phyloP scores from a whole-genome alignment of 2,888 invertebrate species.

The Prosopocoilus inquinatus region DNA sequence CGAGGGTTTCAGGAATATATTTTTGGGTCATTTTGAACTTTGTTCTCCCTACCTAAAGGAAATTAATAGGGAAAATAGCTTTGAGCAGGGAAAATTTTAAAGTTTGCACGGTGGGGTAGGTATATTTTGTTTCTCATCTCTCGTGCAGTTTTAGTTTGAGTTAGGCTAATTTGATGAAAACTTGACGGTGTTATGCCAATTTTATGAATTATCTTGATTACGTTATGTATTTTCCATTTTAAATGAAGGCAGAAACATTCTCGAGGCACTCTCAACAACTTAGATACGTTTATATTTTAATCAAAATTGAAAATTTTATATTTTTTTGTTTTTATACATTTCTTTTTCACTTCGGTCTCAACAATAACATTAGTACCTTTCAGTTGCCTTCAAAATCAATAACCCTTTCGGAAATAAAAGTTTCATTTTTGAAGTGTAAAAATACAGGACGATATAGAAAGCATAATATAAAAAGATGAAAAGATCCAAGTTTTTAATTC shows the following conservation, averaged over 20 bases:
- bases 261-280: not conserved
- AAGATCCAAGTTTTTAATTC: no score
- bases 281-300: not conserved
- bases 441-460: no score
- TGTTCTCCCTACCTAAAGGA: conserved; percentile 38
- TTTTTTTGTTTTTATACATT: not conserved
- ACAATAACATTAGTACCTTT: no score
- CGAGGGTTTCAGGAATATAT: conserved; percentile 37
- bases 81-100: conserved; percentile 42
- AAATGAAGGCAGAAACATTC: not conserved
- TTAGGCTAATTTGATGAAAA: conserved; percentile 32
- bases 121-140: conserved; percentile 35
- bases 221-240: no score
- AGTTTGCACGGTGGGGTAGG: conserved; percentile 32
- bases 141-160: conserved; percentile 33
- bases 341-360: no score
- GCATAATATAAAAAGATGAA: no score
- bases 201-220: not conserved
- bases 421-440: no score
- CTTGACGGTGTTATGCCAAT: not conserved
- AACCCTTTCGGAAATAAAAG: no score
- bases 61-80: conserved; percentile 46
- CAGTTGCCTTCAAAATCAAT: no score
- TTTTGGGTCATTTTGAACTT: conserved; percentile 44
- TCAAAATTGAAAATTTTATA: not conserved